These are phyloP conservation scores for Perognathus longimembris DNA, from an alignment of 2,113 vertebrate species.

Conservation along the genomic window DNA sequence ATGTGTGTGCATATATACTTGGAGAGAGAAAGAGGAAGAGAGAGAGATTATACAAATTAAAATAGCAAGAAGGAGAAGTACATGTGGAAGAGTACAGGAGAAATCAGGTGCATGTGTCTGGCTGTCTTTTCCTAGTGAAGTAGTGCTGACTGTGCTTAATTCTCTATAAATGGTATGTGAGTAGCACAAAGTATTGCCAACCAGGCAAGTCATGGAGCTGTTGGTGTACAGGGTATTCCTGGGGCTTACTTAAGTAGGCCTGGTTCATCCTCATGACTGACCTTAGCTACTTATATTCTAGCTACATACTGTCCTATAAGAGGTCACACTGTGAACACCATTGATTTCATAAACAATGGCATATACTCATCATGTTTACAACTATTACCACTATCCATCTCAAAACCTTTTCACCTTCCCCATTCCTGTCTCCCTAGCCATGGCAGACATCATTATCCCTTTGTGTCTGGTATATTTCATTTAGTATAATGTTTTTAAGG, in stretches of 20 bases:
- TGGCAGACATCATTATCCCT: background rate
- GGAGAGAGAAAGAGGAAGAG: no score
- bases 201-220: background rate
- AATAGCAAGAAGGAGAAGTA: background rate
- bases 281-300: no score
- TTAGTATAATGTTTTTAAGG: no score
- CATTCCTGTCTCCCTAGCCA: background rate
- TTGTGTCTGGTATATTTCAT: background rate
- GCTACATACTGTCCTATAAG: no score
- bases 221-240: background rate
- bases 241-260: background rate
- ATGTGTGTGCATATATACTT: no score
- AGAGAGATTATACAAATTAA: conserved; percentile 26
- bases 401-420: background rate
- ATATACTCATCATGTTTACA: background rate
- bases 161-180: background rate
- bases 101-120: background rate
- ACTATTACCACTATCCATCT: background rate
- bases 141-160: background rate
- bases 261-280: background rate
- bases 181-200: background rate
- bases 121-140: background rate
- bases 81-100: background rate
- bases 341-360: background rate
- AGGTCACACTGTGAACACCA: background rate